Conservation (phyloP, 2,113 vertebrate species). For the Balaeniceps rex region DNA sequence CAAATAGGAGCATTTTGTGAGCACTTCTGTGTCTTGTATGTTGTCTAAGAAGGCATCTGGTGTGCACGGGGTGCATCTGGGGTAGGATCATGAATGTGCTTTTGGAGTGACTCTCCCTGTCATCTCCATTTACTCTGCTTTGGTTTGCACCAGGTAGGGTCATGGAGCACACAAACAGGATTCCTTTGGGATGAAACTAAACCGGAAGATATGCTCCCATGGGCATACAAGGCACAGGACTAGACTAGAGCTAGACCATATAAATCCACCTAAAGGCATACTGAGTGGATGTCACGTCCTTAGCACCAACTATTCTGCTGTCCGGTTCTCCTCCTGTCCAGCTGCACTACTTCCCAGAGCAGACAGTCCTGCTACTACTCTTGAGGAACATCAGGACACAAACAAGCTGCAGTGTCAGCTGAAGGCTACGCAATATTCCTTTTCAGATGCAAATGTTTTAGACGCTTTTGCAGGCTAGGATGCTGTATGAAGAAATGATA, state of each 20-base stretch:
- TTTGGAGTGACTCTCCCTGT: background rate
- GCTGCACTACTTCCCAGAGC: background rate
- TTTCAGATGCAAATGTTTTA: background rate
- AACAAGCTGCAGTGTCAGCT: background rate
- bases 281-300: fast-evolving
- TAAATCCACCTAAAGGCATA: background rate
- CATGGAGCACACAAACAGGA: background rate
- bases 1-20: background rate
- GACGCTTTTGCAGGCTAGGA: background rate
- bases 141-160: background rate
- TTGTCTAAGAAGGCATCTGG: background rate
- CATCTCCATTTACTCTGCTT: background rate
- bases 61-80: background rate
- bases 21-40: background rate
- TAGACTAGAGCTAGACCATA: background rate
- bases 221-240: background rate
- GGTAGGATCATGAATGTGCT: background rate
- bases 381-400: background rate
- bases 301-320: background rate
- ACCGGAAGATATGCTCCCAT: background rate
- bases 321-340: background rate
- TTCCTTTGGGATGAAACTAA: background rate
- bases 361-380: background rate
- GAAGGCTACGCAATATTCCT: background rate
- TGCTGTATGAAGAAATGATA: background rate